phyloP scores from a whole-genome alignment of 1,140 invertebrate genomes.

The Megathymus violae region DNA sequence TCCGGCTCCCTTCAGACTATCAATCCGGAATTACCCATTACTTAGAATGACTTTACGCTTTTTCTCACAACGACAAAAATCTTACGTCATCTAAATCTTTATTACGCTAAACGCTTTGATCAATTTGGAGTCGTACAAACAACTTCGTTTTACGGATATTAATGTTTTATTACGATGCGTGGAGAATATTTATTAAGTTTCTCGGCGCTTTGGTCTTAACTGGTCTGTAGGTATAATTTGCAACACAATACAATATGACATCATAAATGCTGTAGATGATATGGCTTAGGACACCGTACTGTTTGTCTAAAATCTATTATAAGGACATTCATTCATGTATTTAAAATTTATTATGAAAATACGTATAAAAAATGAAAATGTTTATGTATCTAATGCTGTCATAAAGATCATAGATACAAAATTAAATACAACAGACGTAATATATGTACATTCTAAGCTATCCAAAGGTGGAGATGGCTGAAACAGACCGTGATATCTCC shows the following conservation, averaged over 20 bases:
- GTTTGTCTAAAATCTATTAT: no score
- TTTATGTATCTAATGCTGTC: no score
- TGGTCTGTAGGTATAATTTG: conserved; percentile 25
- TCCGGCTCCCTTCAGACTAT: conserved; percentile 50
- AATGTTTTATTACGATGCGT: conserved; percentile 52
- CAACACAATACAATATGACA: neutral
- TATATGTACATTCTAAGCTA: neutral
- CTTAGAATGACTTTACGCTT: conserved; percentile 76
- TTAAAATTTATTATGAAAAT: no score
- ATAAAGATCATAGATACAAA: neutral
- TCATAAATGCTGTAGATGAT: conserved; percentile 11
- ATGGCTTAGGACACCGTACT: no score
- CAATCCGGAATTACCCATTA: conserved; percentile 76
- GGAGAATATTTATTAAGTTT: conserved; percentile 49
- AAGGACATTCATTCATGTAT: no score
- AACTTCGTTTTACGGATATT: conserved; percentile 62
- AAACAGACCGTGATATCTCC: conserved; percentile 29
- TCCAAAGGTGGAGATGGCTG: neutral
- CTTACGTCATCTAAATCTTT: conserved; percentile 69
- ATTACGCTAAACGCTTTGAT: conserved; percentile 77
- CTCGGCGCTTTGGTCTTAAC: conserved; percentile 24
- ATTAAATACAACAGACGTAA: neutral
- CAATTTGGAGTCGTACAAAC: conserved; percentile 68
- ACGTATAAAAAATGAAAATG: no score
- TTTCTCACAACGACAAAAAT: conserved; percentile 61